Percentiles rank a stretch among this genome's conserved stretches.
These are phyloP conservation scores for Pollenia griseotomentosa DNA, from an alignment of 2,888 invertebrate genomes.

Conservation along the genomic window DNA sequence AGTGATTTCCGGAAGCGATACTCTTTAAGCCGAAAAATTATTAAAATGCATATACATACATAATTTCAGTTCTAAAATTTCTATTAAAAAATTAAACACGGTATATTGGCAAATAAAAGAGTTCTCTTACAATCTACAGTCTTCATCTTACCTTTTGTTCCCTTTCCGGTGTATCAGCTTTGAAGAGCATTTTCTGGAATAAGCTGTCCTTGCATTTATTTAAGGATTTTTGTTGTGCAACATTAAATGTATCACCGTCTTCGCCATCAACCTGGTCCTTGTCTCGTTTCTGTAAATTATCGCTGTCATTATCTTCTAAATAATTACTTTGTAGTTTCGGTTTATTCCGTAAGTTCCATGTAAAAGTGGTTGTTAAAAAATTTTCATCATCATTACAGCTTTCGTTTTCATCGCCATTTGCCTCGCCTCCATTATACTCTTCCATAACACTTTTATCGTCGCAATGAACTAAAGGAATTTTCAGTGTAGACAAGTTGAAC, in stretches of 20 bases:
- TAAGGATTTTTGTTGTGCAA: conserved; percentile 6
- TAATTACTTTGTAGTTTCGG: conserved; percentile 79
- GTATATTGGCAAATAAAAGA: too few relatives aligned
- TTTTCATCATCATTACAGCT: conserved; percentile 77
- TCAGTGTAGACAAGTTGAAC: conserved; percentile 73
- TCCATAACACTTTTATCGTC: conserved; percentile 31
- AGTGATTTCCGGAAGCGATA: too few relatives aligned
- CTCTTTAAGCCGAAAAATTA: too few relatives aligned
- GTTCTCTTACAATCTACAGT: too few relatives aligned
- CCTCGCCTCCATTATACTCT: conserved; percentile 59
- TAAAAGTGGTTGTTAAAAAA: conserved; percentile 81
- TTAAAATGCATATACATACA: too few relatives aligned
- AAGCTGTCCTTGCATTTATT: conserved; percentile 3
- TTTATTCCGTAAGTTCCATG: conserved; percentile 81
- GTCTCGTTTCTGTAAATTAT: conserved; percentile 28
- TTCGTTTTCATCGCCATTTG: conserved; percentile 52
- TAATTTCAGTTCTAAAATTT: too few relatives aligned
- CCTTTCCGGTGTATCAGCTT: conserved; percentile 63
- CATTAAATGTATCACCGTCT: conserved; percentile 37
- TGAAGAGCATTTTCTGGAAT: background rate
- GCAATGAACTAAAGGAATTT: conserved; percentile 34
- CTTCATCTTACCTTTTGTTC: conserved; percentile 61
- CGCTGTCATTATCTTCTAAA: conserved; percentile 3
- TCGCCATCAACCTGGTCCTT: conserved; percentile 43
- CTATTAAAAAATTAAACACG: too few relatives aligned